phyloP scores from a whole-genome alignment of 2,888 invertebrate genomes.

The Caradrina kadenii region DNA sequence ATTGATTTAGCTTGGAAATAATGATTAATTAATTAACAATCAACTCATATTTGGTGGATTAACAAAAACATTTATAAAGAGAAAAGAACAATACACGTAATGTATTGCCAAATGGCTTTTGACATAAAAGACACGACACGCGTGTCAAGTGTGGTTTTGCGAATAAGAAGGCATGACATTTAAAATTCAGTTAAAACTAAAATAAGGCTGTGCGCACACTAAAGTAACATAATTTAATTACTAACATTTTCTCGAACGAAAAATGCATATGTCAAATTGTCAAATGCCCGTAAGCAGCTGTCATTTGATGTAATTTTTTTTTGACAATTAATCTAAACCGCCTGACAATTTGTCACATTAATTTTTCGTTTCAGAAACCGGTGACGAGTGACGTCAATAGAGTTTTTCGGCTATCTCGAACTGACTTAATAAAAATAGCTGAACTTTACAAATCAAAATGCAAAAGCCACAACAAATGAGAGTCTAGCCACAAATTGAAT shows the following conservation, averaged over 20 bases:
- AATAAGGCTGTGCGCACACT: not conserved
- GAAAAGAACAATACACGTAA: not conserved
- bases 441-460: not conserved
- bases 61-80: not conserved
- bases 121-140: not conserved
- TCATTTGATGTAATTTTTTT: too few relatives aligned
- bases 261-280: too few relatives aligned
- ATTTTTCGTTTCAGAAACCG: too few relatives aligned
- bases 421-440: not conserved
- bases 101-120: slow-evolving; percentile 7
- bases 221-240: not conserved
- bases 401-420: too few relatives aligned
- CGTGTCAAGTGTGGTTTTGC: not conserved
- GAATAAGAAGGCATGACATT: not conserved
- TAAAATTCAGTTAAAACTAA: not conserved
- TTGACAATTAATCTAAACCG: too few relatives aligned
- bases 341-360: too few relatives aligned
- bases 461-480: slow-evolving; percentile 8
- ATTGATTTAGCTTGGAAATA: too few relatives aligned
- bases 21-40: too few relatives aligned
- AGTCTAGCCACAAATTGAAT: slow-evolving; percentile 34
- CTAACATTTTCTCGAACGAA: too few relatives aligned
- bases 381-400: too few relatives aligned
- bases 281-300: too few relatives aligned
- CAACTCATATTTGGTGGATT: not conserved